Percentiles rank a stretch among this genome's conserved stretches.
These are phyloP conservation scores for Sarotherodon lohbergeri DNA, from an alignment of 2,113 vertebrate genomes.

Conservation along the genomic window DNA sequence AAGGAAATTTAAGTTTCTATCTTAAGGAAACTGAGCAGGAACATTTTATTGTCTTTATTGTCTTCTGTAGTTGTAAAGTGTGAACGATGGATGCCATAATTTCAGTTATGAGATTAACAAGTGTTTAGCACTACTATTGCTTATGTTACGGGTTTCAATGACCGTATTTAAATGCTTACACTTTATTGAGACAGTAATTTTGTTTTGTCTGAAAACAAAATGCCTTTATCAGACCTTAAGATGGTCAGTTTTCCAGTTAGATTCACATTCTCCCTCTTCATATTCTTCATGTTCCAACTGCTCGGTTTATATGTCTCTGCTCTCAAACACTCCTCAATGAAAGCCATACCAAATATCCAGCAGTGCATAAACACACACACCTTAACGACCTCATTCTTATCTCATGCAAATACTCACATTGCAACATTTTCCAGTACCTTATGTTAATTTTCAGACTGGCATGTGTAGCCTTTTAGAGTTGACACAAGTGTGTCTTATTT, in stretches of 20 bases:
- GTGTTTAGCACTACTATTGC: neutral
- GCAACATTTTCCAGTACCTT: conserved; percentile 24
- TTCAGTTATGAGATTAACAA: neutral
- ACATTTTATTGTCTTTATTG: neutral
- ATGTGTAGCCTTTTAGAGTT: neutral
- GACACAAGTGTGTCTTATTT: conserved; percentile 7
- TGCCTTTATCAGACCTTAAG: neutral
- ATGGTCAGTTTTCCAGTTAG: neutral
- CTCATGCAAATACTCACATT: conserved; percentile 41
- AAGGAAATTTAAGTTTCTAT: neutral
- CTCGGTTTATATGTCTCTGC: neutral
- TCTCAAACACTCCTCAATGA: neutral
- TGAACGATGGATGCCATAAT: neutral
- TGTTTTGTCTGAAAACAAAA: neutral
- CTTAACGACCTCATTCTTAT: conserved; percentile 23
- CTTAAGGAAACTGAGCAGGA: neutral
- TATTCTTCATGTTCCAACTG: neutral
- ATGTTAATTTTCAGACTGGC: neutral
- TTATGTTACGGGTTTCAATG: neutral
- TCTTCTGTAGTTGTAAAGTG: neutral
- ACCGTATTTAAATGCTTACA: rapidly evolving
- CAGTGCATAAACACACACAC: neutral
- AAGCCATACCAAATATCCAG: neutral
- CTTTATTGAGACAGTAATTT: neutral
- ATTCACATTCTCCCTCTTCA: neutral